Conservation (phyloP, 2,888 invertebrate genomes). For the Eudemis profundana region DNA sequence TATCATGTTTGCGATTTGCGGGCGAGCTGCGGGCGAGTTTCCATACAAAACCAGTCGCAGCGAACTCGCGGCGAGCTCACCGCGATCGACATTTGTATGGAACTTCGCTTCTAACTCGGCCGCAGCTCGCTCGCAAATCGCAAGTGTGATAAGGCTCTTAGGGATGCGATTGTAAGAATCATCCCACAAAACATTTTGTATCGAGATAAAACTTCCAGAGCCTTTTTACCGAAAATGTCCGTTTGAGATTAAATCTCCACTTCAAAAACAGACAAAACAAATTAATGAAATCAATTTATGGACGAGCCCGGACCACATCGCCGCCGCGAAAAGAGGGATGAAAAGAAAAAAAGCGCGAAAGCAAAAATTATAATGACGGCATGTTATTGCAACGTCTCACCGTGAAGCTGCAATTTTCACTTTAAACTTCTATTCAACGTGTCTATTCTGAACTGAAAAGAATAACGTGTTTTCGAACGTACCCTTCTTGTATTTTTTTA, state of each 20-base stretch:
- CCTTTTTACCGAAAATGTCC: conserved; percentile 21
- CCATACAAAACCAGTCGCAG: too few species aligned
- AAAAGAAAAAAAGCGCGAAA: conserved; percentile 59
- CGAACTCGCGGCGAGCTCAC: too few species aligned
- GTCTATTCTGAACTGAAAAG: conserved; percentile 59
- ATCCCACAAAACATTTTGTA: background rate
- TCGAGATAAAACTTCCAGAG: conserved; percentile 3
- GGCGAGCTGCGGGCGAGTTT: too few species aligned
- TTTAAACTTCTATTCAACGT: conserved; percentile 54
- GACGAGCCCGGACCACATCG: conserved; percentile 55
- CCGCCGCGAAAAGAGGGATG: conserved; percentile 57
- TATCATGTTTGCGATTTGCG: too few species aligned
- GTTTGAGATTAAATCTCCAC: conserved; percentile 29
- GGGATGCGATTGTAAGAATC: too few species aligned
- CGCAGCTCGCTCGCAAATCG: too few species aligned
- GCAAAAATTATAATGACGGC: conserved; percentile 60
- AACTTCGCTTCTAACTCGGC: too few species aligned
- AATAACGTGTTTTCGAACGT: conserved; percentile 51
- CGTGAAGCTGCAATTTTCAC: conserved; percentile 59
- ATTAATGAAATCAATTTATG: conserved; percentile 69
- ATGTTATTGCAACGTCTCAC: conserved; percentile 55
- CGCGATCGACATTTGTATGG: too few species aligned
- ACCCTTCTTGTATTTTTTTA: background rate
- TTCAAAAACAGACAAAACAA: conserved; percentile 55
- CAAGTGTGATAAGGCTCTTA: too few species aligned